Base-by-base conservation (phyloP, 2,888 invertebrate species). In the Eupithecia dodoneata region DNA sequence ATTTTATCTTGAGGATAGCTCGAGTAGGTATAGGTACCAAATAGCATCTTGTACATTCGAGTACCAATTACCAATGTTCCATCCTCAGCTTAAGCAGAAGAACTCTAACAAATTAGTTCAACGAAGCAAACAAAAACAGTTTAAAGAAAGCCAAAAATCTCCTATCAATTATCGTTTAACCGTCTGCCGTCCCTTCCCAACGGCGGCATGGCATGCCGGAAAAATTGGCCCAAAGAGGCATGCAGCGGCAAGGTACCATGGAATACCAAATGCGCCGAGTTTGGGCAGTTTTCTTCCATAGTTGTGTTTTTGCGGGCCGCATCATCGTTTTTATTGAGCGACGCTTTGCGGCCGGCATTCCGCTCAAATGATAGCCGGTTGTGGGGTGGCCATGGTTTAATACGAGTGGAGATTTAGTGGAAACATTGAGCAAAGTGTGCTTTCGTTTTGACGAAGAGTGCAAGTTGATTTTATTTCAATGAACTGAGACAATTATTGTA, bases 251-350 rank as follows among this genome's bases (percentile, higher is more conserved):
- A 70, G 72, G n/a, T 70, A 78, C 72, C 76, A 76, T 79, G 79
- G 79, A 74, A 78, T 74, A 79, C 72, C 76, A n/a, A 42, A 67
- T 66, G n/a, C 69, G 44, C 72, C 72, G 52, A n/a, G 75, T 66
- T 76, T 69, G 71, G 77, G 71, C 72, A 70, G 72, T 79, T 77
- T 80, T 77, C 76, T 79, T 81, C 72, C 79, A 76, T 76, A 72
- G 77, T 73, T 78, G 18, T 74, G 84, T 86, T 88, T 86, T 86
- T 87, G 83, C 81, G 75, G 63, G 78, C 84, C 87, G 90, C 45
- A 69, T 91, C 91, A 91, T 90, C 91, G 93, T 94, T 94, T 94
- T 94, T 94, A 87, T 88, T 81, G 82, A 80, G 83, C 84, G 83
- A 85, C 84, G 86, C 87, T 86, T 86, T 85, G 88, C 88, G 87